Evolutionary conservation across 2,888 invertebrate genomes (phyloP), one percentile per base, ranked within the genome.

Genomic region (Abscondita cerata): DNA sequence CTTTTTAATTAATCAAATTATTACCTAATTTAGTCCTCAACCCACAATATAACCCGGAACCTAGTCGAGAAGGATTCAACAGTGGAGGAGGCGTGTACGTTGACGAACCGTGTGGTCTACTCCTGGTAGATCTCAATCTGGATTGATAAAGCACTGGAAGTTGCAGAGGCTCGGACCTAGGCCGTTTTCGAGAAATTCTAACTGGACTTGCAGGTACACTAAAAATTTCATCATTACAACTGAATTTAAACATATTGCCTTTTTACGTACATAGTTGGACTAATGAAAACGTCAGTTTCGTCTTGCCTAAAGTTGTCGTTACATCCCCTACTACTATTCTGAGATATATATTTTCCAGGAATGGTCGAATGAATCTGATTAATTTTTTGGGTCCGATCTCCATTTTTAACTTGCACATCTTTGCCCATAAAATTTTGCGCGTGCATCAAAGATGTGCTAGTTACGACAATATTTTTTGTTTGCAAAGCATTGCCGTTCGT

Each of bases 81-180:
- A 98, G 93, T 0, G 98, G 98, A 20, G 95, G 92, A 11, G 98
- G 97, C 0, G 97, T 98, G 80, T 93, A 98, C 62, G 87, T 86
- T 9, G 87, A 83, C 19, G 84, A 83, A 8, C 80, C 80, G 50
- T 84, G 80, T 1, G 80, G 80, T 74, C 79, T 76, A 70, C 80
- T 79, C 66, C 80, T 73, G 9, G 86, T 75, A 73, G 83, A 77
- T 78, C 83, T 70, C 75, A 83, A 76, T 79, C 86, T 77, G 68
- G 86, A 82, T 78, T 85, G 80, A 67, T 80, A 81, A 62, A 78
- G 70, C 66, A 80, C 69, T 60, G 80, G 72, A 78, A 85, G 50
- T 81, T 83, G 81, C 81, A 86, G 61, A 80, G 85, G 65, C 52
- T 89, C 89, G 15, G 86, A 85, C 57, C 88, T 84, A 16, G 87